Evolutionary conservation across 1,140 invertebrate genomes (phyloP), one percentile per base, ranked within the genome.

Genomic region (Calycopis cecrops): DNA sequence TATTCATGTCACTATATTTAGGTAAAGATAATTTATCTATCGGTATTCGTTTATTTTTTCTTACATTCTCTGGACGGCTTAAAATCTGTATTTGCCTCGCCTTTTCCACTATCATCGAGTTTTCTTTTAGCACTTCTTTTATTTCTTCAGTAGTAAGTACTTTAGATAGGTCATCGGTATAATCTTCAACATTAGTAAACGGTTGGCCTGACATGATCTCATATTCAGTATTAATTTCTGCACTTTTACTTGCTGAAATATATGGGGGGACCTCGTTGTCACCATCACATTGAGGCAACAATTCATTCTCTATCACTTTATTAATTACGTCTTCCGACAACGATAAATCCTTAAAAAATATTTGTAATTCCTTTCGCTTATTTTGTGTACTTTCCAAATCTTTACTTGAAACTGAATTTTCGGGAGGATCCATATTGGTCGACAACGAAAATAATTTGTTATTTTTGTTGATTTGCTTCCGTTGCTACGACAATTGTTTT

Each of bases 161-260:
- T 49, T 62, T 82, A 33, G 54, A 71, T 3, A 28, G 21, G 21
- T 28, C 6, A 28, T 28, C 6, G 2, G 21, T 28, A n/a, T 65
- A 60, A 49, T 83, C 76, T 35, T 65, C 71, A 21, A 87, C 55
- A 53, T 75, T 44, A 9, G 79, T 85, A 55, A 87, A 87, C 16
- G 84, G 84, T 48, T 87, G 84, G 1, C 82, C 82, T 47, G 76
- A 70, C 82, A 87, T 82, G 10, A 87, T 77, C 58, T 85, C 80
- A 51, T 80, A 78, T 55, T 87, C 82, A 9, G 80, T 72, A 62
- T 74, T 79, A 12, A 83, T 49, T 55, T 71, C 62, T 16, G 73
- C 75, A 10, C 67, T 53, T 18, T 42, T 57, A 4, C 76, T 78
- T 4, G 80, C 76, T 9, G 68, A 59, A 37, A 87, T 85, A 38